Evolutionary conservation across 2,888 invertebrate genomes (phyloP).

Genomic region (Elysia crispata): DNA sequence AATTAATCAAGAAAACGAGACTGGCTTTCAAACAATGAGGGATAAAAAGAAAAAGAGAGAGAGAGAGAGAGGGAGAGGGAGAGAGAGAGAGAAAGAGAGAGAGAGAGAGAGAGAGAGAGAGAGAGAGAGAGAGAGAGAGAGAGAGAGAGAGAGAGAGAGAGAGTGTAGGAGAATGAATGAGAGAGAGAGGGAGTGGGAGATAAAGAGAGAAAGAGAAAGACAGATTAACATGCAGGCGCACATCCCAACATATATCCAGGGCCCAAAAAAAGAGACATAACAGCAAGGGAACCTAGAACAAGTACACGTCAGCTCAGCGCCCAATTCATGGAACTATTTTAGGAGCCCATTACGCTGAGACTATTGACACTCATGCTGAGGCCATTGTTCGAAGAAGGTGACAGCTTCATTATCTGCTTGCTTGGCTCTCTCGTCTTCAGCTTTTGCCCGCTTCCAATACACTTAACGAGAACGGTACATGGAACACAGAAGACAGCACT

Average conservation of each 20-base stretch:
- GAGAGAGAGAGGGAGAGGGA: constrained; percentile 5
- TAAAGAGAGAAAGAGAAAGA: not conserved
- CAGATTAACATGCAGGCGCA: too few species aligned
- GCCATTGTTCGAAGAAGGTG: not conserved
- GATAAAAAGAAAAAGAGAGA: too few species aligned
- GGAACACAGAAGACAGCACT: too few species aligned
- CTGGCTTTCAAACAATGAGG: too few species aligned
- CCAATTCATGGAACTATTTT: not conserved
- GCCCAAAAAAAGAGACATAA: not conserved
- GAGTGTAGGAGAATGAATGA: not conserved
- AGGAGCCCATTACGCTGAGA: not conserved
- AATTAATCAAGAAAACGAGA: too few species aligned
- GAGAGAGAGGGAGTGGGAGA: not conserved
- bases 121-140: not conserved
- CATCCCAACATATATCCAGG: too few species aligned
- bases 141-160: not conserved
- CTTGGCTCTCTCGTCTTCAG: too few species aligned
- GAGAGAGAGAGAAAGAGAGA: constrained; percentile 5
- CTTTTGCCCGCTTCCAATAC: too few species aligned
- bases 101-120: constrained; percentile 21
- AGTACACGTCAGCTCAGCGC: too few species aligned
- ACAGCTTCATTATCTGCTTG: not conserved
- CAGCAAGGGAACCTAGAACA: not conserved
- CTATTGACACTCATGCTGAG: not conserved
- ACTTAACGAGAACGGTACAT: too few species aligned